Evolutionary conservation across 2,888 invertebrate species (phyloP).

Genomic region (Nycteola revayana): DNA sequence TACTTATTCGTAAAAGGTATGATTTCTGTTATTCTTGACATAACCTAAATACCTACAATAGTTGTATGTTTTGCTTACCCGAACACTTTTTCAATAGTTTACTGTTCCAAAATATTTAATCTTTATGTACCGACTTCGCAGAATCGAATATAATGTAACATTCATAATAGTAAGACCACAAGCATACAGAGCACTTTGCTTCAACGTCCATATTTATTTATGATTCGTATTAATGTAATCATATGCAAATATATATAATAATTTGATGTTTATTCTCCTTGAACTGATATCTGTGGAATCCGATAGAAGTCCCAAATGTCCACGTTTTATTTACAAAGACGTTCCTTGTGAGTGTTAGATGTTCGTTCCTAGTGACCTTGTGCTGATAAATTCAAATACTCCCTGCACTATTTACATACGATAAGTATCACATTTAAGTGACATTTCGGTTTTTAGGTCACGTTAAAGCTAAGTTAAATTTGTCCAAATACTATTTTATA

Average conservation of each 20-base stretch:
- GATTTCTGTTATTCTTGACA: too few species aligned
- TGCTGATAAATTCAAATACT: conserved; percentile 10
- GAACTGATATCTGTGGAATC: conserved; percentile 22
- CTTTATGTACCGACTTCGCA: conserved; percentile 23
- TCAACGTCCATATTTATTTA: neutral
- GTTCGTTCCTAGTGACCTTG: conserved; percentile 26
- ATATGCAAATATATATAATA: neutral
- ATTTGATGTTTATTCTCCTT: conserved; percentile 22
- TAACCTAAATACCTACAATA: too few species aligned
- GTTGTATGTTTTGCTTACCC: too few species aligned
- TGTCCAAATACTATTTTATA: too few species aligned
- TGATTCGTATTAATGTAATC: neutral
- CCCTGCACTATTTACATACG: too few species aligned
- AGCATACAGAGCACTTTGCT: conserved; percentile 4
- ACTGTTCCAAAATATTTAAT: conserved; percentile 10
- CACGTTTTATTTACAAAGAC: conserved; percentile 21
- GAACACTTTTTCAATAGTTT: neutral
- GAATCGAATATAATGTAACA: conserved; percentile 26
- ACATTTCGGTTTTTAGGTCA: too few species aligned
- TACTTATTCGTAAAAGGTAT: too few species aligned
- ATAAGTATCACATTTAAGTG: too few species aligned
- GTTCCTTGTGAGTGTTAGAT: conserved; percentile 18
- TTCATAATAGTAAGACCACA: conserved; percentile 22
- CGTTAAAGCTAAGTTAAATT: too few species aligned
- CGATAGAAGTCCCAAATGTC: conserved; percentile 21